These are phyloP conservation scores for Sturnira hondurensis DNA, from an alignment of 2,113 vertebrate genomes.

Conservation along the genomic window DNA sequence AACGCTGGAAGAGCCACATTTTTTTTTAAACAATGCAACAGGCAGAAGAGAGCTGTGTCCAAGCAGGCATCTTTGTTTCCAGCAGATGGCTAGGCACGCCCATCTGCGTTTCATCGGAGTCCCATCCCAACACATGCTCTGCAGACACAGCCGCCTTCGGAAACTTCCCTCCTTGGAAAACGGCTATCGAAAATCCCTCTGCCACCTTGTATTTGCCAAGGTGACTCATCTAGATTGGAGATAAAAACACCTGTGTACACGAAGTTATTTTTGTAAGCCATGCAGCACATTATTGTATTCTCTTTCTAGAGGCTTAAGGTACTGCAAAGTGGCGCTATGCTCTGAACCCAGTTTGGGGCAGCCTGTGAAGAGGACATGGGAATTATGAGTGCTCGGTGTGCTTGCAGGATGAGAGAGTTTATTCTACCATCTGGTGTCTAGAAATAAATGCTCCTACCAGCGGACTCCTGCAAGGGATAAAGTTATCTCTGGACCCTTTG, in stretches of 20 bases:
- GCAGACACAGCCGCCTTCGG: not conserved
- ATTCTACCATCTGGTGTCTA: not conserved
- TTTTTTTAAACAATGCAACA: slow-evolving; percentile 29
- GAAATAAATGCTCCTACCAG: not conserved
- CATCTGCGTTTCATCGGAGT: slow-evolving; percentile 3
- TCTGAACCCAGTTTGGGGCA: not conserved
- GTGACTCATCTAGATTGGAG: not conserved
- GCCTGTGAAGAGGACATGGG: not conserved
- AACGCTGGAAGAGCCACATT: slow-evolving; percentile 25
- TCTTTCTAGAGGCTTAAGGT: not conserved
- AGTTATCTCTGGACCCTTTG: not conserved
- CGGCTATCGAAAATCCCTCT: not conserved
- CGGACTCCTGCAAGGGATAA: not conserved
- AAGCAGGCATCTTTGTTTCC: not conserved
- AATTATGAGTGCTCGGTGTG: not conserved
- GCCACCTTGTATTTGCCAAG: not conserved
- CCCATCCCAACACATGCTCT: not conserved
- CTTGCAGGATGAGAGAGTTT: not conserved
- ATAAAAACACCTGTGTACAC: not conserved
- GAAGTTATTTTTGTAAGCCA: not conserved
- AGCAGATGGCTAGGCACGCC: not conserved
- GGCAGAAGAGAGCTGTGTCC: not conserved
- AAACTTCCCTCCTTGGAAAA: not conserved
- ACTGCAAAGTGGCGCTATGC: not conserved
- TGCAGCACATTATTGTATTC: not conserved